Conservation (phyloP, 64 coral and sea anemone genomes). For the Porites australiensis region DNA sequence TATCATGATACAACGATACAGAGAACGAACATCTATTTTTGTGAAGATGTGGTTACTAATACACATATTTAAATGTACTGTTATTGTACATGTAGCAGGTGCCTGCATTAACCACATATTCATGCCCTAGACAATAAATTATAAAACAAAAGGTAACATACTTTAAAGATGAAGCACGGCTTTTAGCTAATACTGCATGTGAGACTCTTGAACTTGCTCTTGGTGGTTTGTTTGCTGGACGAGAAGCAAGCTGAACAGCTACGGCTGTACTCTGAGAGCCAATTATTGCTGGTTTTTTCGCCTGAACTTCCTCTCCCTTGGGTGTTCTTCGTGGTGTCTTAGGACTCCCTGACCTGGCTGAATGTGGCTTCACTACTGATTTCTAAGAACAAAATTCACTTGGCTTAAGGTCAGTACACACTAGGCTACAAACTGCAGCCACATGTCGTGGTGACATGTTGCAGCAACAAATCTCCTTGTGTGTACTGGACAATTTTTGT, state of each 20-base stretch:
- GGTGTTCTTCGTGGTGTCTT: background rate
- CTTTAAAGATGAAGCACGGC: slow-evolving; percentile 15
- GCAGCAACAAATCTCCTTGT: no score
- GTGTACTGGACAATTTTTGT: no score
- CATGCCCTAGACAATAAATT: no score
- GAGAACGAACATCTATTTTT: no score
- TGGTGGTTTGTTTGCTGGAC: background rate
- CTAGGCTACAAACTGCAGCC: no score
- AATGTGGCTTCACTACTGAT: slow-evolving; percentile 9
- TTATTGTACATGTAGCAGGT: no score
- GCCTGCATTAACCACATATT: no score
- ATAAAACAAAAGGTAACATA: background rate
- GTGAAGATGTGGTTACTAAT: no score
- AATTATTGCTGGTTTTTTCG: slow-evolving; percentile 60
- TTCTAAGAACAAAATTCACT: background rate
- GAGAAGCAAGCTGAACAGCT: slow-evolving; percentile 28
- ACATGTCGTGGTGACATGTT: no score
- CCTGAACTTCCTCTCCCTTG: background rate
- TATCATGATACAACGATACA: no score
- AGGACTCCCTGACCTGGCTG: background rate
- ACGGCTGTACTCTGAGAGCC: slow-evolving; percentile 69
- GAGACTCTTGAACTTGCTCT: slow-evolving; percentile 7
- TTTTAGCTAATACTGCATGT: slow-evolving; percentile 2
- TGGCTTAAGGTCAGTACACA: no score
- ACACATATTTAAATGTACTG: no score